phyloP scores from a whole-genome alignment of 2,113 vertebrate species.

The Pongo abelii region DNA sequence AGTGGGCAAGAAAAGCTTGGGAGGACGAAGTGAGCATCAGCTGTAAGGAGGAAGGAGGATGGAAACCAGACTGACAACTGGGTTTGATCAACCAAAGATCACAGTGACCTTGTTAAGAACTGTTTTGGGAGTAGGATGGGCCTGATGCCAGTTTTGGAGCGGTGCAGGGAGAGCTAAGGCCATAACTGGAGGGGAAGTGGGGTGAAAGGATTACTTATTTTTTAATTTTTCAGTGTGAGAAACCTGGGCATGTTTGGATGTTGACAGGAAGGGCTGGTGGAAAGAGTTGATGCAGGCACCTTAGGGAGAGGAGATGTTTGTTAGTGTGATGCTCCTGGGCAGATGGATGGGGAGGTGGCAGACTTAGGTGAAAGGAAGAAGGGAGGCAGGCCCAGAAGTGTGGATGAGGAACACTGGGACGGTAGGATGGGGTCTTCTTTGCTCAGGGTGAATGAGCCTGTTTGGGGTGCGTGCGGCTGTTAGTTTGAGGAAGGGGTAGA shows the following conservation, averaged over 20 bases:
- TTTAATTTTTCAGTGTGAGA: not conserved
- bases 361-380: not conserved
- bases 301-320: not conserved
- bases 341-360: not conserved
- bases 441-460: not conserved
- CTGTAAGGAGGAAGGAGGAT: not conserved
- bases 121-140: not conserved
- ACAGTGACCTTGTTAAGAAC: not conserved
- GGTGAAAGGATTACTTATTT: not conserved
- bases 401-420: fast-evolving
- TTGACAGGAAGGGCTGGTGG: not conserved
- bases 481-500: not conserved
- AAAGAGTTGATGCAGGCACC: not conserved
- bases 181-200: not conserved
- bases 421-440: fast-evolving
- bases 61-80: not conserved
- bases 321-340: too few relatives aligned
- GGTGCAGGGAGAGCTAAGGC: not conserved
- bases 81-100: not conserved
- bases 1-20: not conserved
- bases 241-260: not conserved
- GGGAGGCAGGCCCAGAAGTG: not conserved
- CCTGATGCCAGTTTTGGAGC: not conserved
- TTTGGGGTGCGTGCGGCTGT: not conserved
- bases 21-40: too few relatives aligned